These are phyloP conservation scores for Cichlasoma orientale DNA, from an alignment of 2,797 vertebrate species.

Conservation along the genomic window DNA sequence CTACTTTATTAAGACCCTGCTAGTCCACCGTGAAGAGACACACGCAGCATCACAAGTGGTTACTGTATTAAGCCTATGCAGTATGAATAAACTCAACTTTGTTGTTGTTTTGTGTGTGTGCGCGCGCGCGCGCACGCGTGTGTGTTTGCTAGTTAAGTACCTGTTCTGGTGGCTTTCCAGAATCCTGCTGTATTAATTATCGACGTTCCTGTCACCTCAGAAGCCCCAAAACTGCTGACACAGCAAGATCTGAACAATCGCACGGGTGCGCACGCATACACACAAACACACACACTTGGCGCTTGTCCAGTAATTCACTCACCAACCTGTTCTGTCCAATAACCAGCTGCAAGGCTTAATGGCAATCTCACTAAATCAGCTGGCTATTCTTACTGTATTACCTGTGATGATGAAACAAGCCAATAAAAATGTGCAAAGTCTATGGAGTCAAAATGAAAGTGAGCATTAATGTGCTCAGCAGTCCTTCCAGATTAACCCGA, in stretches of 20 bases:
- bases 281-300: constrained; percentile 18
- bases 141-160: constrained; percentile 47
- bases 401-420: not conserved
- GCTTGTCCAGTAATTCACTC: constrained; percentile 30
- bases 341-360: constrained; percentile 21
- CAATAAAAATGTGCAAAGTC: not conserved
- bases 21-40: constrained; percentile 10
- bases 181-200: constrained; percentile 79
- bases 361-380: not conserved
- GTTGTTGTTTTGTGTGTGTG: constrained; percentile 4
- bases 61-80: constrained; percentile 1
- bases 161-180: constrained; percentile 64
- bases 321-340: constrained; percentile 28
- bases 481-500: not conserved
- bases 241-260: constrained; percentile 41
- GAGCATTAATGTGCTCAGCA: not conserved
- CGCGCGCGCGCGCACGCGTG: not conserved
- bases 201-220: constrained; percentile 71
- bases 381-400: too few relatives aligned
- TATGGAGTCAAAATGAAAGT: not conserved
- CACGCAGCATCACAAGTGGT: constrained; percentile 10
- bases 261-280: constrained; percentile 15
- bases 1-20: not conserved
- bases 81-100: constrained; percentile 7
- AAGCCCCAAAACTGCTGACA: constrained; percentile 62